phyloP scores from a whole-genome alignment of 1,140 invertebrate species.

The Trypoxylus dichotomus region DNA sequence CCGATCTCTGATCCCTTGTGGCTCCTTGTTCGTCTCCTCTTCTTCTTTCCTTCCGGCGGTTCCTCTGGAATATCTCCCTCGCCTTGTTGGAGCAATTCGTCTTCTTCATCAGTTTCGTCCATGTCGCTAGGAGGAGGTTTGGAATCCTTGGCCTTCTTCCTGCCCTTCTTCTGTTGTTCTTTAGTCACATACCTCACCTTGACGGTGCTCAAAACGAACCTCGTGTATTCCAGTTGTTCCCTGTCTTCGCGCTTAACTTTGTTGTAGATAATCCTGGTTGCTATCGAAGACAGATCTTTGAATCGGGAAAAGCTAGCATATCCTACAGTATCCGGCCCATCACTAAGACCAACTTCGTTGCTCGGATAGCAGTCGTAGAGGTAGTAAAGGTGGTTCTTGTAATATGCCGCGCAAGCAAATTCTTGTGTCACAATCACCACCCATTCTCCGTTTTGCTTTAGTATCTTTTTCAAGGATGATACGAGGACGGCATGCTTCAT shows the following conservation, averaged over 20 bases:
- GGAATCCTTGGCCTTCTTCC: conserved; percentile 30
- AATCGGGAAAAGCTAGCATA: conserved; percentile 57
- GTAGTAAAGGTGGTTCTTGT: conserved; percentile 56
- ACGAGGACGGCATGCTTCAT: conserved; percentile 42
- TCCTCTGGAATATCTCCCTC: conserved; percentile 26
- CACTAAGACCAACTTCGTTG: conserved; percentile 57
- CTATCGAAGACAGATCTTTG: conserved; percentile 49
- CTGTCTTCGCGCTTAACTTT: conserved; percentile 46
- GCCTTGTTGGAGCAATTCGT: background rate
- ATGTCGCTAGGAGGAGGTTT: background rate
- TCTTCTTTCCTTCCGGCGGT: conserved; percentile 13
- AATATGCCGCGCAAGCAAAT: conserved; percentile 58
- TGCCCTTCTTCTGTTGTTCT: conserved; percentile 30
- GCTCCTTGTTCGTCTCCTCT: conserved; percentile 23
- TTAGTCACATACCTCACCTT: conserved; percentile 38
- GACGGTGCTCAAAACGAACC: conserved; percentile 47
- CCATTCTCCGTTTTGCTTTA: conserved; percentile 53
- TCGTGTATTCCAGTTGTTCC: conserved; percentile 43
- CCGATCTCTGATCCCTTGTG: conserved; percentile 30
- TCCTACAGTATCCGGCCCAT: conserved; percentile 50
- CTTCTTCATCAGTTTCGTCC: conserved; percentile 21
- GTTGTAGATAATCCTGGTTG: conserved; percentile 52
- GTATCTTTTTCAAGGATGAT: conserved; percentile 40
- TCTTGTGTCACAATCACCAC: conserved; percentile 57
- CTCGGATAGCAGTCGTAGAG: conserved; percentile 56